phyloP scores from a whole-genome alignment of 2,113 vertebrate genomes.

The Oncorhynchus masou region DNA sequence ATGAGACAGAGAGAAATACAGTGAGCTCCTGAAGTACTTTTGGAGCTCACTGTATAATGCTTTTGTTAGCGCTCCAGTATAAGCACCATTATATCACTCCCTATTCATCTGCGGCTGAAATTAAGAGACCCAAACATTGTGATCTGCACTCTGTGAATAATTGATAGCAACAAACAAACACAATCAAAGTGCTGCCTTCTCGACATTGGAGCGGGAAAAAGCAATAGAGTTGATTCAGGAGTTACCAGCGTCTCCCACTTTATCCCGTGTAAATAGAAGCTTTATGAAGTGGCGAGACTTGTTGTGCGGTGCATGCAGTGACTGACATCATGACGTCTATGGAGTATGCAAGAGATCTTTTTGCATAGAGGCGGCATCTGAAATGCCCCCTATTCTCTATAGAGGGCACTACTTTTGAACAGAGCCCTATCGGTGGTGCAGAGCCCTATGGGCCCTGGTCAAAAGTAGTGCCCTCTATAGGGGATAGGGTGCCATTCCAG shows the following conservation, averaged over 20 bases:
- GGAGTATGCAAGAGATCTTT: too few relatives aligned
- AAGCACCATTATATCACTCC: background rate
- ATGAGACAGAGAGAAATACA: constrained; percentile 1
- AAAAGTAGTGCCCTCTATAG: too few relatives aligned
- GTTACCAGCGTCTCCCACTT: background rate
- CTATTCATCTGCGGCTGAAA: background rate
- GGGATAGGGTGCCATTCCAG: too few relatives aligned
- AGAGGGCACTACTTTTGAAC: too few relatives aligned
- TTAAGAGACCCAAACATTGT: background rate
- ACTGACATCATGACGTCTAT: too few relatives aligned
- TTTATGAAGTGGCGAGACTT: background rate
- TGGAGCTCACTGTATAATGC: too few relatives aligned
- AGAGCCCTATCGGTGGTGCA: too few relatives aligned
- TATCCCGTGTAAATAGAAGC: background rate
- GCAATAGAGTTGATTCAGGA: background rate
- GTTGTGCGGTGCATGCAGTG: too few relatives aligned
- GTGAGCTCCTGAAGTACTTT: too few relatives aligned
- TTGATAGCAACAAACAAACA: constrained; percentile 9
- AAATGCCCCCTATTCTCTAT: too few relatives aligned
- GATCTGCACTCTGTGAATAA: constrained; percentile 6
- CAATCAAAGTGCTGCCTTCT: background rate
- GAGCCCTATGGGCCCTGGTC: too few relatives aligned
- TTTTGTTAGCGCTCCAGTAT: background rate
- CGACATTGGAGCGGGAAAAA: background rate
- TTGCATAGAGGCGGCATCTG: too few relatives aligned